Percentiles rank a stretch among this genome's conserved stretches.
Conservation (phyloP, 2,113 vertebrate species). For the Calonectris borealis region DNA sequence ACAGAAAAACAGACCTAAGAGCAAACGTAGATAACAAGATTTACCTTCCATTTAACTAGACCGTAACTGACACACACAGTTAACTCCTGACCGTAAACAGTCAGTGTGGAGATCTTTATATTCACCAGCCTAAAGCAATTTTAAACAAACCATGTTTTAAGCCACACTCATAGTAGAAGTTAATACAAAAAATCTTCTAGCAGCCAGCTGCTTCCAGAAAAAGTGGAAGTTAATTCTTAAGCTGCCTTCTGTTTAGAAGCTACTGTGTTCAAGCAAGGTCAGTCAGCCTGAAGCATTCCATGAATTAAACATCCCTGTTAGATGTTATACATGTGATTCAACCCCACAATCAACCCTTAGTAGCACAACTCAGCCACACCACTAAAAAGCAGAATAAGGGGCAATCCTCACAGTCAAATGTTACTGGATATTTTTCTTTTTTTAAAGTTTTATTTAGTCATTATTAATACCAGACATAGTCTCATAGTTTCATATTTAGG, state of each 20-base stretch:
- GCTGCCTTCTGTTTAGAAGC: background rate
- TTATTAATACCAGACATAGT: background rate
- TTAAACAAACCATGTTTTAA: background rate
- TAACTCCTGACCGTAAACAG: background rate
- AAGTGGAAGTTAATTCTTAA: background rate
- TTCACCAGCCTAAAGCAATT: background rate
- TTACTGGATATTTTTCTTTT: background rate
- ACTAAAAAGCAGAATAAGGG: background rate
- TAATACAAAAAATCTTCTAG: background rate
- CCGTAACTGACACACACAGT: background rate
- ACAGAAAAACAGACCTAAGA: background rate
- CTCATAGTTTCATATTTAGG: background rate
- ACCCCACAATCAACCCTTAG: background rate
- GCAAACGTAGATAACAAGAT: background rate
- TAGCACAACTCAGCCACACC: background rate
- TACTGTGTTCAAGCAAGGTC: background rate
- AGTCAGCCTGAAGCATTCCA: background rate
- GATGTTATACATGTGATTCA: fast-evolving
- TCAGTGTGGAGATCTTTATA: background rate
- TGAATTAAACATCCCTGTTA: background rate
- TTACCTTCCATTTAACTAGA: background rate
- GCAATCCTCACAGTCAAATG: background rate
- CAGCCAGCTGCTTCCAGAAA: background rate
- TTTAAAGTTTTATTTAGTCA: no score
- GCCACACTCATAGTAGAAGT: background rate